Evolutionary conservation across 2,113 vertebrate genomes (phyloP).

Genomic region (Cyanoliseus patagonus): DNA sequence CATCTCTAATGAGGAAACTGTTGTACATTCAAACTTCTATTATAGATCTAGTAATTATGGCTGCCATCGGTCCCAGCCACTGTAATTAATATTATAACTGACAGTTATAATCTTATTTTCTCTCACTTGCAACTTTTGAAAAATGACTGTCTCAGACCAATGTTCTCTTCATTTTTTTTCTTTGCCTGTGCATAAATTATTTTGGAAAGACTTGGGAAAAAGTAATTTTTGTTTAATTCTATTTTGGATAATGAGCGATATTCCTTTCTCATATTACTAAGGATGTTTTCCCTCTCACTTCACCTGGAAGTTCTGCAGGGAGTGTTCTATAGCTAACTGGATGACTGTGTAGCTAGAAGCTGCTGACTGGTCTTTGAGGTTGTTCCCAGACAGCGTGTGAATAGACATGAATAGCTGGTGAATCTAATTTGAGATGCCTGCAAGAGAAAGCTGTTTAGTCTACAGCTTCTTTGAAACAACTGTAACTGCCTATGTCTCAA

Average conservation of each 20-base stretch:
- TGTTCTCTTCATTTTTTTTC: not conserved
- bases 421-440: not conserved
- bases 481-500: not conserved
- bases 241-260: not conserved
- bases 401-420: not conserved
- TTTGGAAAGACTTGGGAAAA: not conserved
- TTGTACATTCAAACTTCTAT: not conserved
- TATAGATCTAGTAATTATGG: not conserved
- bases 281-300: fast-evolving
- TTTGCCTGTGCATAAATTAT: not conserved
- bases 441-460: not conserved
- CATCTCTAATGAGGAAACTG: not conserved
- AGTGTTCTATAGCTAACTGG: not conserved
- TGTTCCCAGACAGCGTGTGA: not conserved
- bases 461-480: not conserved
- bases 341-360: not conserved
- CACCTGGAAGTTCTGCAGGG: not conserved
- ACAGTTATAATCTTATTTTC: not conserved
- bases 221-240: not conserved
- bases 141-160: not conserved
- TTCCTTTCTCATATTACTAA: not conserved
- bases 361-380: not conserved
- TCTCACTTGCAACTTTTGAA: not conserved
- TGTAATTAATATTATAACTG: not conserved
- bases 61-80: not conserved